Evolutionary conservation across 2,797 vertebrate genomes (phyloP), one percentile per base, ranked within the genome.

Genomic region (Sylvilagus floridanus): DNA sequence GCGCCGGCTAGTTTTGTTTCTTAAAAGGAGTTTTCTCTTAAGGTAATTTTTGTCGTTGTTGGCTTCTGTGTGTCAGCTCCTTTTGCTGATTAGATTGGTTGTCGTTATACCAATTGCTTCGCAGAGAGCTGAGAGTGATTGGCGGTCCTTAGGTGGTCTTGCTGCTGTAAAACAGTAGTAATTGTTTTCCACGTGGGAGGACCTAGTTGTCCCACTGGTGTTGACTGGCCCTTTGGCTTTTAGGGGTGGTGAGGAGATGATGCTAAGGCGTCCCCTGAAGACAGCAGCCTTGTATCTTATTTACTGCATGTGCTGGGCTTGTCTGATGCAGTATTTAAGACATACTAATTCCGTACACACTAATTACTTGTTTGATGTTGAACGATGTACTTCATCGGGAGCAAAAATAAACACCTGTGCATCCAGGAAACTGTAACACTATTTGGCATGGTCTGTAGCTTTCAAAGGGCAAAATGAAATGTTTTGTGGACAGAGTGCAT

Each of bases 331-430:
- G 10, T 93, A 71, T 72, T 60, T 84, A 37, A 76, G 54, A 81
- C 62, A 57, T 42, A 75, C 7, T 84, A 65, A 50, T 17, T 71
- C 83, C 54, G 17, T 66, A n/a, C 10, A 4, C 69, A 57, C 6
- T 86, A 63, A 60, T 32, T 91, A 92, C 14, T 94, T 82, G 30
- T 92, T 69, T 92, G 78, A 77, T 93, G 82, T 82, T 93, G 65
- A 85, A n/a, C 84, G 65, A 63, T 87, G 7, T 82, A 35, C 91
- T 83, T 95, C 32, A 85, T 13, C 95, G 30, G 86, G 72, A 88
- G 35, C 14, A 87, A 78, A 88, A 81, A 54, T 84, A 54, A 0
- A 7, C 19, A 73, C 35, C 3, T 90, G 1, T 68, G 42, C 62
- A 63, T 57, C 5, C 1, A 78, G 79, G 65, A 26, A 87, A 85